Percentiles rank a stretch among this genome's conserved stretches.
phyloP scores from a whole-genome alignment of 2,113 vertebrate genomes.

The Psettodes erumei region DNA sequence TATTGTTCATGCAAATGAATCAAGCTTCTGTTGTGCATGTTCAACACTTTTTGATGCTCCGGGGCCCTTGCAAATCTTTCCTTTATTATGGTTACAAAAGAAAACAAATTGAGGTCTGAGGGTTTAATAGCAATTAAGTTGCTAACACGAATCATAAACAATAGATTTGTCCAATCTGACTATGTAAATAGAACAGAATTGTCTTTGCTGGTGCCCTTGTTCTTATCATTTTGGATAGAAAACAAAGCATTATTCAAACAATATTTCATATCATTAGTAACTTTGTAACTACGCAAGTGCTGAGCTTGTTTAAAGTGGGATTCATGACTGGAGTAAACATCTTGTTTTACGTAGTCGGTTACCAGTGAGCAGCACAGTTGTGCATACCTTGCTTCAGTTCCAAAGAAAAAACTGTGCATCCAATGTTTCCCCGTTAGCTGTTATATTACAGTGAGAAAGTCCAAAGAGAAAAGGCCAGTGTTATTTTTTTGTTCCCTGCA shows the following conservation, averaged over 20 bases:
- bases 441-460: background rate
- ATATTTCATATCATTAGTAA: background rate
- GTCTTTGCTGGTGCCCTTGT: background rate
- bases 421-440: background rate
- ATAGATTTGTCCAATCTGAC: background rate
- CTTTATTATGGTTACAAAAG: background rate
- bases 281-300: background rate
- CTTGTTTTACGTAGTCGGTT: background rate
- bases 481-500: constrained; percentile 57
- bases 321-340: background rate
- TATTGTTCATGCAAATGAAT: constrained; percentile 18
- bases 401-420: background rate
- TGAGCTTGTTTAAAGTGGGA: background rate
- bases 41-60: background rate
- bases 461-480: background rate
- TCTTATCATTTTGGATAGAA: background rate
- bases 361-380: background rate
- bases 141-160: background rate
- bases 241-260: background rate
- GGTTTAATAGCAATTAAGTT: background rate
- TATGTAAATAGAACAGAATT: background rate
- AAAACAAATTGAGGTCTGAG: background rate
- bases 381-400: background rate
- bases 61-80: background rate
- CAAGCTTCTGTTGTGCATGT: background rate